phyloP scores from a whole-genome alignment of 2,797 vertebrate genomes.

The Oophaga sylvatica region DNA sequence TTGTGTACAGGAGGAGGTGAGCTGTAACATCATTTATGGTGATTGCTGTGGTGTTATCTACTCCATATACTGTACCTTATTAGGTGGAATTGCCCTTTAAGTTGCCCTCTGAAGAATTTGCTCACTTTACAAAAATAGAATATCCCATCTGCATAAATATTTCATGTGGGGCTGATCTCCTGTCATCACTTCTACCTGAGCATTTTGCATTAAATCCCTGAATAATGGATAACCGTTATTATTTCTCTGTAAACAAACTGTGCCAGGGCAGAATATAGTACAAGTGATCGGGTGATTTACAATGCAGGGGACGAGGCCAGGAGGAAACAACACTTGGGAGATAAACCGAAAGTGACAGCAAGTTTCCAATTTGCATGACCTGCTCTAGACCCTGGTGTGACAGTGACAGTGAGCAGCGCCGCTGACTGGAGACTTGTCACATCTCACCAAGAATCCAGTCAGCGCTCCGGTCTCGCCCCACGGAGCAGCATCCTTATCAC shows the following conservation, averaged over 20 bases:
- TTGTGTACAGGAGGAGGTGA: no score
- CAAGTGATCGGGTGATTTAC: constrained; percentile 33
- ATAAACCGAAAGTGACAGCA: constrained; percentile 52
- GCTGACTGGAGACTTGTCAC: constrained; percentile 33
- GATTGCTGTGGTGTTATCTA: no score
- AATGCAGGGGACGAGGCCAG: constrained; percentile 18
- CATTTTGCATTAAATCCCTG: constrained; percentile 38
- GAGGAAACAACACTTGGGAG: constrained; percentile 34
- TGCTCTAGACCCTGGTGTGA: constrained; percentile 42
- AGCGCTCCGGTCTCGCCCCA: constrained; percentile 23
- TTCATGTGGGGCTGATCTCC: neutral
- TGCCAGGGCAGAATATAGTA: neutral
- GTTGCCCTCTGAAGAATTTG: neutral
- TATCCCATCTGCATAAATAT: constrained; percentile 23
- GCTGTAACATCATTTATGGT: no score
- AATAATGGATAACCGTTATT: constrained; percentile 39
- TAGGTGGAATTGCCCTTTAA: neutral
- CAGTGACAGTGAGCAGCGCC: constrained; percentile 34
- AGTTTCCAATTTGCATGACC: constrained; percentile 49
- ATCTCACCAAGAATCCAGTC: constrained; percentile 35
- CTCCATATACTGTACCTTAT: neutral
- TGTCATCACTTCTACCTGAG: constrained; percentile 25
- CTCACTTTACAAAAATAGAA: neutral
- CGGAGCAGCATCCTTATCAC: neutral
- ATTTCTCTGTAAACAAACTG: constrained; percentile 39